phyloP scores from a whole-genome alignment of 2,113 vertebrate genomes.

The Malaclemys terrapin region DNA sequence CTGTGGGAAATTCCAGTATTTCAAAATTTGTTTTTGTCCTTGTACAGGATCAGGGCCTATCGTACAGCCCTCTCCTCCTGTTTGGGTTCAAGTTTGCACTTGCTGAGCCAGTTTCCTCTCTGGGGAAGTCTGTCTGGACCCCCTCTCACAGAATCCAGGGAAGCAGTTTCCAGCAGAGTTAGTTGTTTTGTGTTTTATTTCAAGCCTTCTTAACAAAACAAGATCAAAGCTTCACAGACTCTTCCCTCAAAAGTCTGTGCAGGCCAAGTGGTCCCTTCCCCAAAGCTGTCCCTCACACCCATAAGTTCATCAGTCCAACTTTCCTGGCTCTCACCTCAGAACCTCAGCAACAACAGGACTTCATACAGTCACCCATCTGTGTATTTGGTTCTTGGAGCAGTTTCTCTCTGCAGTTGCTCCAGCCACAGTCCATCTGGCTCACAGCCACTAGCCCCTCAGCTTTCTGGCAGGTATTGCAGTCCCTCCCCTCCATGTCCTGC shows the following conservation, averaged over 20 bases:
- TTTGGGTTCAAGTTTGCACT: not conserved
- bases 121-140: not conserved
- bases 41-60: not conserved
- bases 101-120: not conserved
- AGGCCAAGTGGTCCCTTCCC: not conserved
- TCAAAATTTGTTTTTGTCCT: not conserved
- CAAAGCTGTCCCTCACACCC: not conserved
- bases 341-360: not conserved
- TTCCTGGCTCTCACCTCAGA: not conserved
- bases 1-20: not conserved
- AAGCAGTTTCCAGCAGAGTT: not conserved
- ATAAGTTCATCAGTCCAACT: not conserved
- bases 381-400: not conserved
- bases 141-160: not conserved
- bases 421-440: not conserved
- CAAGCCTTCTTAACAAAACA: not conserved
- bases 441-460: not conserved
- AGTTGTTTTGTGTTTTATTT: not conserved
- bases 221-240: not conserved
- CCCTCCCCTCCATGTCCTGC: not conserved
- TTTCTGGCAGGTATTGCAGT: not conserved
- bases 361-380: not conserved
- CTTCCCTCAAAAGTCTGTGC: not conserved
- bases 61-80: not conserved
- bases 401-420: not conserved